phyloP scores from a whole-genome alignment of 2,888 invertebrate genomes.

The Noctua janthe region DNA sequence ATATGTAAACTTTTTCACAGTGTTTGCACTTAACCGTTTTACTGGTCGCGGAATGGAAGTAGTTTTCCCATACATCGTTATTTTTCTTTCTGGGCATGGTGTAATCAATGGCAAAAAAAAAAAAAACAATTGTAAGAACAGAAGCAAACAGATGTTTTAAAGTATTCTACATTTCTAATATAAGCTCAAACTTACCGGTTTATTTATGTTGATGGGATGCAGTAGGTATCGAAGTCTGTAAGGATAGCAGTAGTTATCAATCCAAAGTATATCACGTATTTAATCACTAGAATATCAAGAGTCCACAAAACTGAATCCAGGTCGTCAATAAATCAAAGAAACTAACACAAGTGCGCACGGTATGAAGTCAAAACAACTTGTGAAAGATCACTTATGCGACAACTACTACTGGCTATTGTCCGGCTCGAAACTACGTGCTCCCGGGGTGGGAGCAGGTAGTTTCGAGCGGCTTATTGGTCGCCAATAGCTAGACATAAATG shows the following conservation, averaged over 20 bases:
- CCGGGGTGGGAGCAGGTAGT: too few species aligned
- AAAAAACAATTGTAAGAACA: conserved; percentile 2
- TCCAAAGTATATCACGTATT: conserved; percentile 2
- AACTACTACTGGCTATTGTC: too few species aligned
- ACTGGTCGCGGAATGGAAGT: conserved; percentile 1
- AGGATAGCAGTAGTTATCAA: neutral
- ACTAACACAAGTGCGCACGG: neutral
- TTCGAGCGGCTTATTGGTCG: too few species aligned
- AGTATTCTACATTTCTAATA: neutral
- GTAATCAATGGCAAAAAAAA: neutral
- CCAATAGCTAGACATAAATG: too few species aligned
- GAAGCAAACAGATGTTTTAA: neutral
- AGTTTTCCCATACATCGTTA: conserved; percentile 11
- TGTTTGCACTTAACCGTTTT: conserved; percentile 11
- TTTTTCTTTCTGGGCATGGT: conserved; percentile 13
- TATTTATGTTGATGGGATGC: neutral
- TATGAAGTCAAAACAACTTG: neutral
- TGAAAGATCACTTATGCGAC: neutral
- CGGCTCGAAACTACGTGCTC: too few species aligned
- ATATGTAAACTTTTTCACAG: conserved; percentile 3
- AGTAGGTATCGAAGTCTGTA: neutral
- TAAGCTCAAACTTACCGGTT: neutral
- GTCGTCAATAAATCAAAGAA: neutral
- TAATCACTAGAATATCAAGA: neutral
- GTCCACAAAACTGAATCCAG: neutral